A percentile compares a stretch with the other conserved stretches of the same genome.
phyloP scores from a whole-genome alignment of 1,140 invertebrate genomes.

The Trissolcus basalis region DNA sequence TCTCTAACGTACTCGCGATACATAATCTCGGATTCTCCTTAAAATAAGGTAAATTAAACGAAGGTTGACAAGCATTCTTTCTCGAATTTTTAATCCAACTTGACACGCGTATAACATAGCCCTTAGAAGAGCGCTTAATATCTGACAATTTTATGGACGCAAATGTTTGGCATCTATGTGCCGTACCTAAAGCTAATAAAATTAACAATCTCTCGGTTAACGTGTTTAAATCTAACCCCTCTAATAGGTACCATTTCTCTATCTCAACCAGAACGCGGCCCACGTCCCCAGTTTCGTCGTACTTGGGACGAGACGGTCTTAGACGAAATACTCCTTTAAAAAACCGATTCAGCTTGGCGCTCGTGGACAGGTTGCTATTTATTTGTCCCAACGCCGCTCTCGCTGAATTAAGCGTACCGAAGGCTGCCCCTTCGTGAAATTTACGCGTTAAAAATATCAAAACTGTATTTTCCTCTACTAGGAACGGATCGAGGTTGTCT shows the following conservation, averaged over 20 bases:
- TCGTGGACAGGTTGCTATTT: neutral
- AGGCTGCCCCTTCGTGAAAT: constrained; percentile 7
- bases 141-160: constrained; percentile 6
- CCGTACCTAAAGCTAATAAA: constrained; percentile 47
- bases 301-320: constrained; percentile 15
- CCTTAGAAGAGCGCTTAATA: neutral
- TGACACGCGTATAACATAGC: constrained; percentile 11
- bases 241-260: constrained; percentile 8
- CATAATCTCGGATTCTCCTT: constrained; percentile 6
- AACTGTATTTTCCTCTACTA: neutral
- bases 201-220: constrained; percentile 15
- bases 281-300: constrained; percentile 18
- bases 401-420: constrained; percentile 20
- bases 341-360: neutral
- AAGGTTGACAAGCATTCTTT: constrained; percentile 4
- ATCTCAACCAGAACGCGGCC: neutral
- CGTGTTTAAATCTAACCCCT: neutral
- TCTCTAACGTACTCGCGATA: constrained; percentile 13
- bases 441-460: constrained; percentile 9
- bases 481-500: neutral
- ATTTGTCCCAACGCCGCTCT: neutral
- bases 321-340: constrained; percentile 3
- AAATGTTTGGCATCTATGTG: constrained; percentile 37
- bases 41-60: constrained; percentile 11
- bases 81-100: constrained; percentile 14